Base-by-base conservation (phyloP, 2,797 vertebrate genomes). In the Gallinago nigripennis region DNA sequence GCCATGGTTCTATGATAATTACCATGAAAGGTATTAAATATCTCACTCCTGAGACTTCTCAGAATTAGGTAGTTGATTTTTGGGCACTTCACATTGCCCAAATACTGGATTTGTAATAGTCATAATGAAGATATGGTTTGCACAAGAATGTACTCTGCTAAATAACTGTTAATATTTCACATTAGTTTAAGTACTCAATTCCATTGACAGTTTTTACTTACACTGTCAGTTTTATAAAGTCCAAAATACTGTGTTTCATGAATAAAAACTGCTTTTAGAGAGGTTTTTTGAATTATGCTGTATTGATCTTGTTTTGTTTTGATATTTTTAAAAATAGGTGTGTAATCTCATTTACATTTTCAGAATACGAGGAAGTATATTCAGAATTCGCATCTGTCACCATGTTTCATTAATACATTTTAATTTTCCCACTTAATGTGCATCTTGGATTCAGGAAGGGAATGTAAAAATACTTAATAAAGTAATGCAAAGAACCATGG, bases 231-330 rank as follows among this genome's bases (percentile, higher is more conserved):
- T 88, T 61, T 73, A 4, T 43, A 30, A 87, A 85, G 60, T 75
- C 80, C 24, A 80, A 50, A 89, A 50, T 13, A 20, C 43, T 0
- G 14, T 33, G 0, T 66, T 89, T 82, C 6, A 9, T 51, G 2
- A 73, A 71, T 66, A 70, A 78, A 83, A 95, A 18, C 56, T 65
- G 30, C 51, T 84, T 94, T 92, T 79, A 41, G 19, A n/a, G n/a
- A 63, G 20, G 0, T 0, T 1, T 51, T 80, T 15, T 20, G 2
- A 79, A 71, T 82, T 45, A 25, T 9, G 10, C 21, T 58, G 4
- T 39, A 19, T 61, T 69, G 7, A 8, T 80, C 27, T 65, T 71
- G 8, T 5, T 79, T 48, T 79, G 8, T 23, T 54, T 81, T 71
- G 8, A 24, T 72, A 4, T 45, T 51, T 88, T 83, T 72, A 46